A percentile compares a stretch with the other conserved stretches of the same genome.
phyloP scores from a whole-genome alignment of 1,140 invertebrate species.

The Melitaea cinxia region DNA sequence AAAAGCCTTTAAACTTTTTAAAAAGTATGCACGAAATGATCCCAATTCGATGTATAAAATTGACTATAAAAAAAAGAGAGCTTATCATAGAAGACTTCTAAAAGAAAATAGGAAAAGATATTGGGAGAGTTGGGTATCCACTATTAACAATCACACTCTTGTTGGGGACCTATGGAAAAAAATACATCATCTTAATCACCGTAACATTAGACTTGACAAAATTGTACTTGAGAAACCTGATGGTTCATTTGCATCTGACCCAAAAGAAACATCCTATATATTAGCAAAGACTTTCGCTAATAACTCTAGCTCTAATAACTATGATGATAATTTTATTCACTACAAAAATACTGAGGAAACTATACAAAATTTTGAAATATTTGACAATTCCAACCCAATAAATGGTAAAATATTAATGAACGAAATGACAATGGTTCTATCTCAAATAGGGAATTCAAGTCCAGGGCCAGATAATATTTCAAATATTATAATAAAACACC shows the following conservation, averaged over 20 bases:
- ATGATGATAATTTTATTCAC: background rate
- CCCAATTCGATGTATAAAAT: conserved; percentile 39
- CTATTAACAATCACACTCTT: conserved; percentile 34
- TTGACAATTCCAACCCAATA: conserved; percentile 28
- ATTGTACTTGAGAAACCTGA: background rate
- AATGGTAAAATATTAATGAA: conserved; percentile 31
- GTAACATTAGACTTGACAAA: background rate
- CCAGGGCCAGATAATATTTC: conserved; percentile 40
- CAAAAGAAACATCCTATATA: background rate
- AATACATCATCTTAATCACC: conserved; percentile 18
- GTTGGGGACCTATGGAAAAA: conserved; percentile 37
- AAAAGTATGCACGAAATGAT: conserved; percentile 43
- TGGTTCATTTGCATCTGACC: background rate
- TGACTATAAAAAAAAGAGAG: conserved; percentile 40
- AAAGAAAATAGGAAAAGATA: conserved; percentile 39
- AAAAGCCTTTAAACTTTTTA: conserved; percentile 48
- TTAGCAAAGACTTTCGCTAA: background rate
- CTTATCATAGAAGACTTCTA: conserved; percentile 45
- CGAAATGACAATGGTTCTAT: conserved; percentile 26
- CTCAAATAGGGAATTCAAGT: conserved; percentile 28
- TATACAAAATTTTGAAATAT: background rate
- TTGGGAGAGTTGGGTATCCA: conserved; percentile 38
- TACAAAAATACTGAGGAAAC: background rate
- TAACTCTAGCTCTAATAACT: background rate
- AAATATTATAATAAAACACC: conserved; percentile 39